Evolutionary conservation across 2,797 vertebrate species (phyloP).

Genomic region (Pristis pectinata): DNA sequence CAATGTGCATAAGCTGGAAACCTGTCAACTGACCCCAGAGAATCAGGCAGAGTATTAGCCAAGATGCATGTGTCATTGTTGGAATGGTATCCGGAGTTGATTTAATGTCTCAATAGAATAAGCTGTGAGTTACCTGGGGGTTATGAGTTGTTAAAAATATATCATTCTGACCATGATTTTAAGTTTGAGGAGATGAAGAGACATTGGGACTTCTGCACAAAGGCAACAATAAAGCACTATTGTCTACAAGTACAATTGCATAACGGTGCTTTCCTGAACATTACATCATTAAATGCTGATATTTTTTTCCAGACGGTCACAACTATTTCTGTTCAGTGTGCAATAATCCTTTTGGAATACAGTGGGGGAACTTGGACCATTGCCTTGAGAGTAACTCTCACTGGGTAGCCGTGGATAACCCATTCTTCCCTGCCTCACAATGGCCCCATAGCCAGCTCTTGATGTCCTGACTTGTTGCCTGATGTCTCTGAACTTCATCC

Average conservation of each 20-base stretch:
- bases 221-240: neutral
- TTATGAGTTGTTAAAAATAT: neutral
- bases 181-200: neutral
- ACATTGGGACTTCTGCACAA: neutral
- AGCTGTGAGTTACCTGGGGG: neutral
- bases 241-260: too few species aligned
- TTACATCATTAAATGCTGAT: too few species aligned
- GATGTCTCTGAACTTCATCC: neutral
- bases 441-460: too few species aligned
- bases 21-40: neutral
- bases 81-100: neutral
- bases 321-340: too few species aligned
- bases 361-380: too few species aligned
- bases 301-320: too few species aligned
- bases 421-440: too few species aligned
- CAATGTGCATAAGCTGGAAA: neutral
- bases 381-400: too few species aligned
- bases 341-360: too few species aligned
- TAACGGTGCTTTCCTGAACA: too few species aligned
- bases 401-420: too few species aligned
- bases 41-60: neutral
- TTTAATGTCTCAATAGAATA: neutral
- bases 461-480: too few species aligned
- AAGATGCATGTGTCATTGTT: neutral
- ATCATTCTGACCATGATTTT: neutral